phyloP scores from a whole-genome alignment of 2,113 vertebrate species.

The Tautogolabrus adspersus region DNA sequence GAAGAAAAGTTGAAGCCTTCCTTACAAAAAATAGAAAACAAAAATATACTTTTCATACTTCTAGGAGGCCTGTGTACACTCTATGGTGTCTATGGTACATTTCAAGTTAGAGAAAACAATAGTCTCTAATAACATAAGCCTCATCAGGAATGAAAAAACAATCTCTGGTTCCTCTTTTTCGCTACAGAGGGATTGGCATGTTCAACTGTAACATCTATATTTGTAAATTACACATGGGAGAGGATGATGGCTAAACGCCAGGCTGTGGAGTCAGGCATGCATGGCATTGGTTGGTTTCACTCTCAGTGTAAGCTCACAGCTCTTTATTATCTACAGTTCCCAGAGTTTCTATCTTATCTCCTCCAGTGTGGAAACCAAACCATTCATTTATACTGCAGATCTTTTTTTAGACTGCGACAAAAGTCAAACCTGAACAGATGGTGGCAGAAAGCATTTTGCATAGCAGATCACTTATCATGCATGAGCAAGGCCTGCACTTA shows the following conservation, averaged over 20 bases:
- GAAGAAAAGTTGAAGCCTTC: background rate
- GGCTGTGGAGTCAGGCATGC: constrained; percentile 4
- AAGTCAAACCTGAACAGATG: constrained; percentile 29
- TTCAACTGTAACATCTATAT: constrained; percentile 2
- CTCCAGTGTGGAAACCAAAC: constrained; percentile 7
- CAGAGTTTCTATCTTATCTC: constrained; percentile 35
- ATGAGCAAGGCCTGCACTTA: constrained; percentile 11
- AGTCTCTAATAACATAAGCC: background rate
- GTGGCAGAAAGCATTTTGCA: constrained; percentile 36
- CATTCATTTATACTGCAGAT: background rate
- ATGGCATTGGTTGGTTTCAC: background rate
- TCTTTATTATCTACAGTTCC: background rate
- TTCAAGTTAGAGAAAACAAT: background rate
- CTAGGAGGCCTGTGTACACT: no score
- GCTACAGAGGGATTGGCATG: background rate
- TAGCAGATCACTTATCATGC: constrained; percentile 14
- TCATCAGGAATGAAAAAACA: background rate
- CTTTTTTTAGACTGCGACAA: background rate
- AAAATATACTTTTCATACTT: background rate
- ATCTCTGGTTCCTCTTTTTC: background rate
- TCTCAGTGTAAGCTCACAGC: background rate
- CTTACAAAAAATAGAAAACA: no score
- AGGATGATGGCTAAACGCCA: background rate
- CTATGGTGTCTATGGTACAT: no score
- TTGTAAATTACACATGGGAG: constrained; percentile 13